A percentile compares a stretch with the other conserved stretches of the same genome.
phyloP scores from a whole-genome alignment of 2,888 invertebrate species.

The Drosophila kokeensis region DNA sequence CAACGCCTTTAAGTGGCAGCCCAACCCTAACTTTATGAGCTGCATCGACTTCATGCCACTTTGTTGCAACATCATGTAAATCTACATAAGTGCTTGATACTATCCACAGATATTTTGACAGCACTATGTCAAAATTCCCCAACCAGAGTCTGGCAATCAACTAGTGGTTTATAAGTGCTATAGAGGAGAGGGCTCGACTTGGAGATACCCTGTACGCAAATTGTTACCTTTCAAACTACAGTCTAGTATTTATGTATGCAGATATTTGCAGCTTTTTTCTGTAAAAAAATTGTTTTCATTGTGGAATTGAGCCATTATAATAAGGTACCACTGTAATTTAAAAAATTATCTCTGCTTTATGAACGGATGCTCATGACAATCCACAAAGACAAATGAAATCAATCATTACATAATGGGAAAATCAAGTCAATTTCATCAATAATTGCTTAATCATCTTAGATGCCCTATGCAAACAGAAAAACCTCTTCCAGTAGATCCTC shows the following conservation, averaged over 20 bases:
- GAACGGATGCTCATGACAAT: background rate
- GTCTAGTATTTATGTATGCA: too few relatives aligned
- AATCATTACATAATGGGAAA: background rate
- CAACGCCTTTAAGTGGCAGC: constrained; percentile 4
- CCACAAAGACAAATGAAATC: background rate
- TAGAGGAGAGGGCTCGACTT: background rate
- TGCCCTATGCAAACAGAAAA: background rate
- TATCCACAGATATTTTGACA: constrained; percentile 26
- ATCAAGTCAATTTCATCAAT: background rate
- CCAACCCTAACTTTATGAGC: constrained; percentile 1
- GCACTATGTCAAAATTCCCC: constrained; percentile 10
- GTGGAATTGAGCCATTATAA: background rate
- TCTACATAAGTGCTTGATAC: constrained; percentile 25
- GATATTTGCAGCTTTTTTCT: background rate
- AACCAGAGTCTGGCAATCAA: background rate
- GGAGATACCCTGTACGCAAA: background rate
- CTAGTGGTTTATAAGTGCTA: background rate
- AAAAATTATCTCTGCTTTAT: background rate
- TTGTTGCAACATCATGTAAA: constrained; percentile 43
- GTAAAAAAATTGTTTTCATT: background rate
- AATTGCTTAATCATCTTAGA: background rate
- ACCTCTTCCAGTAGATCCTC: background rate
- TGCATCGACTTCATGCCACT: background rate
- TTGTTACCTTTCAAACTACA: background rate
- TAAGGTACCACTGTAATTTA: background rate